Base-by-base conservation (phyloP, 2,113 vertebrate genomes). In the Hippocampus zosterae region DNA sequence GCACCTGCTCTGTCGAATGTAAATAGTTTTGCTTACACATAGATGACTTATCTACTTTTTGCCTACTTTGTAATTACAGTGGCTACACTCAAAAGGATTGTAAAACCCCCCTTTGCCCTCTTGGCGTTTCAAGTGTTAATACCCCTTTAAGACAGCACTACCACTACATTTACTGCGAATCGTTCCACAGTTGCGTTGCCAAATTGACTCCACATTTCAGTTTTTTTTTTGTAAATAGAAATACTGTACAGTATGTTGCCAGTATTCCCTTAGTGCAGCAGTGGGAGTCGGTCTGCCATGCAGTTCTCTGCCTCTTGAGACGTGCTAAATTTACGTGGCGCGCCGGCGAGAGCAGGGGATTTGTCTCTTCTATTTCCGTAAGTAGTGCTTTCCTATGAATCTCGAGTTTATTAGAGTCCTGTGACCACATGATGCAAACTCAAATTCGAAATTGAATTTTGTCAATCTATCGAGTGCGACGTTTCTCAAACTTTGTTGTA, bases 1-100 rank as follows among this genome's bases (percentile, higher is more conserved):
- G 60, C 53, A 72, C 76, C 70, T 57, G 68, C 78, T 76, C 83
- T 82, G 72, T 80, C 90, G 88, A 91, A 91, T 91, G 89, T 90
- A 90, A 88, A 88, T 90, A 84, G 73, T 75, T 77, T 76, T 79
- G 65, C 84, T 84, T 77, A 81, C 79, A 69, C 71, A 68, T 59
- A 66, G 79, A 81, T 65, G 69, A 48, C 16, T 59, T 59, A 59
- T 59, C 57, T 59, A 60, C 57, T 60, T 60, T 57, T 60, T 33
- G 25, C 57, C 57, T 60, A 60, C 57, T 60, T 60, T 60, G 57
- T 29, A 33, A 33, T 60, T 33, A 69, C 69, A 67, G 68, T 27
- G 64, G 42, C 41, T 42, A 48, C 64, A 60, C 10, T 65, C 64
- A 48, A 12, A 29, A 65, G 57, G 27, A 60, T 60, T 33, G 57